phyloP scores from a whole-genome alignment of 2,888 invertebrate genomes.

The Eupelmus urozonus region DNA sequence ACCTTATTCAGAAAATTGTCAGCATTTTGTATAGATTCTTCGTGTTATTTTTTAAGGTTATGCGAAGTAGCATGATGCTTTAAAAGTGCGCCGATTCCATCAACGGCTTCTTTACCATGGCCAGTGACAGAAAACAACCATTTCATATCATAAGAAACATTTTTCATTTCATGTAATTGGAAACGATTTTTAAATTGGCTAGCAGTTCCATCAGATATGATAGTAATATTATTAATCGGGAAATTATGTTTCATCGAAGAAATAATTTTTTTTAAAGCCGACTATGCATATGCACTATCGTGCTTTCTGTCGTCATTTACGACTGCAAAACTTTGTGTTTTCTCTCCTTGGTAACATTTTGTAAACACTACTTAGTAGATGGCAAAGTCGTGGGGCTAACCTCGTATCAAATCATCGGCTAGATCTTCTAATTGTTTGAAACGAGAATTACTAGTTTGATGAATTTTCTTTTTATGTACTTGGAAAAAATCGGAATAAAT shows the following conservation, averaged over 20 bases:
- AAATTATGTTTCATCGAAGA: too few species aligned
- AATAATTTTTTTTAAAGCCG: background rate
- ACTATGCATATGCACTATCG: too few species aligned
- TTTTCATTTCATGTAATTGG: background rate
- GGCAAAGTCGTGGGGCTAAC: too few species aligned
- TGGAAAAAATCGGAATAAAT: too few species aligned
- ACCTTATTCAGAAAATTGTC: background rate
- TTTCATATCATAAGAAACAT: background rate
- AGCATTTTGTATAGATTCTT: slow-evolving; percentile 8
- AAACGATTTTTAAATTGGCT: slow-evolving; percentile 7
- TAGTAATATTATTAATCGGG: background rate
- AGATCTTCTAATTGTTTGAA: too few species aligned
- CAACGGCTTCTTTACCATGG: background rate
- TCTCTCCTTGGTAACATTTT: too few species aligned
- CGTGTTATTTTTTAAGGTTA: background rate
- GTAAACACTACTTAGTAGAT: too few species aligned
- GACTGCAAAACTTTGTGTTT: too few species aligned
- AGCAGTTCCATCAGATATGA: background rate
- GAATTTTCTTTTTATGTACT: too few species aligned
- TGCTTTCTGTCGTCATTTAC: too few species aligned
- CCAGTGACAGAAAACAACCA: background rate
- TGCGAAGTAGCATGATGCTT: slow-evolving; percentile 7
- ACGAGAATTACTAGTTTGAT: too few species aligned
- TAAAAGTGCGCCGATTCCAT: slow-evolving; percentile 1
- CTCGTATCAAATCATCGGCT: too few species aligned